Conservation (phyloP, 2,888 invertebrate species). For the Crematogaster levior region DNA sequence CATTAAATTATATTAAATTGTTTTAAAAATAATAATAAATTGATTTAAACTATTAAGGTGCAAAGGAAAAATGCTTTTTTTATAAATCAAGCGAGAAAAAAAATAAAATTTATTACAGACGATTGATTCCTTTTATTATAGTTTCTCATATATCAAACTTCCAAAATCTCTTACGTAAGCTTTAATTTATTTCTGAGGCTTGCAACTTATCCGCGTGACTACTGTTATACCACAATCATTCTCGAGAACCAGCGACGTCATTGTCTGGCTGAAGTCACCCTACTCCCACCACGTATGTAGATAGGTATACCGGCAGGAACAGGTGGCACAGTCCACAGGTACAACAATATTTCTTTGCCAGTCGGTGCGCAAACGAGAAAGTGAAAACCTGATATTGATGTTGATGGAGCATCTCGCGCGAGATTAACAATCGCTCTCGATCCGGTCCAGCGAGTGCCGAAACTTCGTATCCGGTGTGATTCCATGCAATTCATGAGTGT, state of each 20-base stretch:
- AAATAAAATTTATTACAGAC: background rate
- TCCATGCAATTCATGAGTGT: slow-evolving; percentile 18
- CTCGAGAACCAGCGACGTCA: slow-evolving; percentile 63
- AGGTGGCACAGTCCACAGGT: slow-evolving; percentile 70
- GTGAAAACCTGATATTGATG: slow-evolving; percentile 67
- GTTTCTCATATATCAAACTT: background rate
- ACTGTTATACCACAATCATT: slow-evolving; percentile 42
- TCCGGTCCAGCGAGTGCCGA: slow-evolving; percentile 24
- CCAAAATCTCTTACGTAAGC: slow-evolving; percentile 17
- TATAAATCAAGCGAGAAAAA: background rate
- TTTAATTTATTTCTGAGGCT: slow-evolving; percentile 1
- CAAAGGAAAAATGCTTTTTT: background rate
- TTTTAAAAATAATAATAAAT: background rate
- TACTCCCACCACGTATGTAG: slow-evolving; percentile 71
- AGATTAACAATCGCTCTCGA: slow-evolving; percentile 39
- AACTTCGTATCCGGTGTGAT: slow-evolving; percentile 1
- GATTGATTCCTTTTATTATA: background rate
- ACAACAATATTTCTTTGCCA: slow-evolving; percentile 66
- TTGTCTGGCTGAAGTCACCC: slow-evolving; percentile 57
- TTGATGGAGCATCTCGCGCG: slow-evolving; percentile 8
- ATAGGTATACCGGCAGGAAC: slow-evolving; percentile 65
- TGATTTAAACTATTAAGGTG: background rate
- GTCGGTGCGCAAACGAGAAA: slow-evolving; percentile 74
- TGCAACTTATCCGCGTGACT: slow-evolving; percentile 16
- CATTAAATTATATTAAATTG: background rate